A percentile compares a stretch with the other conserved stretches of the same genome.
Conservation (phyloP, 2,888 invertebrate genomes). For the Mythimna ferrago region DNA sequence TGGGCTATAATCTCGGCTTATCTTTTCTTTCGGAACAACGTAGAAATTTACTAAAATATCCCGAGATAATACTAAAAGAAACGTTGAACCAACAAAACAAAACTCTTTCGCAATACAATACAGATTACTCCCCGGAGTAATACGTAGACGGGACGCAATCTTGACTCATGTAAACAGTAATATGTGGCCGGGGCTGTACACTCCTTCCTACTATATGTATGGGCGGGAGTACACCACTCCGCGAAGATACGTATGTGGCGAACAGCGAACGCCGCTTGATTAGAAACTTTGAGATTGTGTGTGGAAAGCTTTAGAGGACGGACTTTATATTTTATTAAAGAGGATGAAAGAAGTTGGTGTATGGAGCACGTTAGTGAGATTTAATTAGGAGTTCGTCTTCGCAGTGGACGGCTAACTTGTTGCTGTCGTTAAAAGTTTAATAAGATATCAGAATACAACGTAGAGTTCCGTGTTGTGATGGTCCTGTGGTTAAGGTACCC, state of each 20-base stretch:
- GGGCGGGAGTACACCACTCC: conserved; percentile 24
- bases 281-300: conserved; percentile 54
- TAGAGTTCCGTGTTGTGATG: not conserved
- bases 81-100: conserved; percentile 52
- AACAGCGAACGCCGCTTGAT: conserved; percentile 34
- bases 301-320: conserved; percentile 38
- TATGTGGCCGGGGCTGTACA: conserved; percentile 51
- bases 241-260: conserved; percentile 45
- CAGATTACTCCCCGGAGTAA: conserved; percentile 31
- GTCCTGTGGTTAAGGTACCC: too few relatives aligned
- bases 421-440: conserved; percentile 22
- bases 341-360: conserved; percentile 36
- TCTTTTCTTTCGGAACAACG: conserved; percentile 5
- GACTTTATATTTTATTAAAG: conserved; percentile 54
- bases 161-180: conserved; percentile 65
- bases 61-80: conserved; percentile 18
- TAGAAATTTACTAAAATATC: not conserved
- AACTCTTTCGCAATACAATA: conserved; percentile 54
- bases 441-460: not conserved
- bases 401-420: conserved; percentile 6
- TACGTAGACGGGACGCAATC: conserved; percentile 56
- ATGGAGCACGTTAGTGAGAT: conserved; percentile 21
- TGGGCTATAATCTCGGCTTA: not conserved
- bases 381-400: conserved; percentile 40
- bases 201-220: conserved; percentile 35